These are phyloP conservation scores for Nothobranchius kuhntae DNA, from an alignment of 2,113 vertebrate genomes.

Conservation along the genomic window DNA sequence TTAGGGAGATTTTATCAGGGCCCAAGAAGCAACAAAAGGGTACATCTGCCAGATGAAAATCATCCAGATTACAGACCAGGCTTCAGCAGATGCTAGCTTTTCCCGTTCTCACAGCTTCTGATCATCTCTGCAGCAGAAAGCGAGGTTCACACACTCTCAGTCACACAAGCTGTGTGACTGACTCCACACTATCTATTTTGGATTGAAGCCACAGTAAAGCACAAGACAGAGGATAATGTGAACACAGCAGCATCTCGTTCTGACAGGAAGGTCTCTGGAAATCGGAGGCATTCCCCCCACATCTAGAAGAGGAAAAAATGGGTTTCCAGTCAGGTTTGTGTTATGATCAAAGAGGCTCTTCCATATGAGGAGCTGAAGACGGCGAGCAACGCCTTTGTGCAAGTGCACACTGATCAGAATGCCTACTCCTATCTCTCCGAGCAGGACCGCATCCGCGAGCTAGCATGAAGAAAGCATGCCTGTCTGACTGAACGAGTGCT, in stretches of 20 bases:
- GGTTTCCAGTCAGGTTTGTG: neutral
- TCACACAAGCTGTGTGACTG: constrained; percentile 46
- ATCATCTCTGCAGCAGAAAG: constrained; percentile 21
- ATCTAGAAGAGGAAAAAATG: neutral
- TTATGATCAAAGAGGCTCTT: constrained; percentile 12
- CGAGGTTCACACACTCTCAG: constrained; percentile 45
- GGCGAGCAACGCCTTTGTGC: neutral
- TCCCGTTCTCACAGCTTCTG: constrained; percentile 31
- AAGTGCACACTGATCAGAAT: neutral
- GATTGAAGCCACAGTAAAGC: constrained; percentile 14
- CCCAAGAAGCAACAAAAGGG: constrained; percentile 9
- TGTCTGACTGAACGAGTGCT: constrained; percentile 4
- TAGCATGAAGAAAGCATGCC: neutral
- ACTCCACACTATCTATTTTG: constrained; percentile 67
- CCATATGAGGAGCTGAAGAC: neutral
- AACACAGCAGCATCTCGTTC: constrained; percentile 1
- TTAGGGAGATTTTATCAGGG: constrained; percentile 2
- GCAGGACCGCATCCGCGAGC: constrained; percentile 8
- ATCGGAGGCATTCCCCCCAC: neutral
- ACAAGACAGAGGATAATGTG: constrained; percentile 17
- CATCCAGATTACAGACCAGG: constrained; percentile 29
- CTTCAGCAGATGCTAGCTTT: constrained; percentile 4
- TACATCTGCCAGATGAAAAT: constrained; percentile 2
- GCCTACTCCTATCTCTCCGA: neutral
- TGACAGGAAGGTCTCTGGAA: neutral